Base-by-base conservation (phyloP, 2,888 invertebrate species). In the Xanthorhoe designata region DNA sequence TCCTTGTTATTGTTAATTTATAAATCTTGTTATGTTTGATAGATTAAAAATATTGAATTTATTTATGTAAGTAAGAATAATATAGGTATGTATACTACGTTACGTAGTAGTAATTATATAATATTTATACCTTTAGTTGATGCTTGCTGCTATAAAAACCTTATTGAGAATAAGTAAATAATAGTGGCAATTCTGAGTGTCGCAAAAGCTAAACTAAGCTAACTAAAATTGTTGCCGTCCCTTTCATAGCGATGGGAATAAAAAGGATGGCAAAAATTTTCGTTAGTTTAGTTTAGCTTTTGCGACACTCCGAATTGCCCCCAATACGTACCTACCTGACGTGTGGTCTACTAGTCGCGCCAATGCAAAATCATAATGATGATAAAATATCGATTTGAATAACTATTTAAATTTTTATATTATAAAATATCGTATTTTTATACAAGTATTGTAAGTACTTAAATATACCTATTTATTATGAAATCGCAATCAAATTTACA, bases 1-100 rank as follows among this genome's bases (percentile, higher is more conserved):
- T 52, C 35, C n/a, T 61, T 61, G 50, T 64, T 47, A 47, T 8
- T 64, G 45, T 47, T 56, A 53, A 19, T 13, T 49, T 60, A 15
- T 53, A 7, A 24, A 56, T 53, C 13, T 56, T 65, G 66, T 66
- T 66, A 61, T 57, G 47, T 61, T 66, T 66, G 42, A 35, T 29
- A 61, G 24, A 57, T 61, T 53, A 18, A 52, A 57, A 59, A 19
- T 51, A 51, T 29, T 9, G 56, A 57, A 49, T 35, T 24, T 3
- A 24, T 24, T 24, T 60, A 56, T 56, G 35, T 56, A 49, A 29
- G 29, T 18, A n/a, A n/a, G n/a, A n/a, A 15, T 60, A 19, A 19
- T 9, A 32, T 51, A 50, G 54, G 5, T 49, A 47, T 15, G 24
- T 1, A 17, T 17, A 15, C 45, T 45, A 47, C 42, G 24, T 24